phyloP scores from a whole-genome alignment of 2,888 invertebrate species.

The Sarcophaga variegata region DNA sequence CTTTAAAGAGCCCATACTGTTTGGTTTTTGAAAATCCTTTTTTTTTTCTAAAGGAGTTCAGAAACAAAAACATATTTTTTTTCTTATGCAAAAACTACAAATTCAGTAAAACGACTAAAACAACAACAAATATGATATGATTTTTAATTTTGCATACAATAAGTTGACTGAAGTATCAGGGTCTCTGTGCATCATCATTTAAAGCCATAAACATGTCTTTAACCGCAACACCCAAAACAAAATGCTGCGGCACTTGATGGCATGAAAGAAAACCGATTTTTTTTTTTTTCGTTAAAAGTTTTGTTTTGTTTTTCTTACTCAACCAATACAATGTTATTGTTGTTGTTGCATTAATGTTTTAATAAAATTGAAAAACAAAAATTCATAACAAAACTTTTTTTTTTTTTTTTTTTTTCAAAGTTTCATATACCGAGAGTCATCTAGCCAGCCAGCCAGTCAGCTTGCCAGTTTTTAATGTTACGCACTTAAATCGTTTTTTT shows the following conservation, averaged over 20 bases:
- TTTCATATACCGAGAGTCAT: neutral
- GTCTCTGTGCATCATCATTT: neutral
- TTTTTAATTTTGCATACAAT: conserved; percentile 20
- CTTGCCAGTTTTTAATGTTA: neutral
- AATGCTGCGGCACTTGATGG: conserved; percentile 34
- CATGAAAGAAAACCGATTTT: neutral
- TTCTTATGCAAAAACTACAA: neutral
- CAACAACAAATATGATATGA: conserved; percentile 1
- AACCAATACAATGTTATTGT: neutral
- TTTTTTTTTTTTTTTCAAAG: too few species aligned
- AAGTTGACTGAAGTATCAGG: neutral
- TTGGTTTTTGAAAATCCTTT: too few species aligned
- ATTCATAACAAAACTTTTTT: neutral
- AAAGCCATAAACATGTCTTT: conserved; percentile 34
- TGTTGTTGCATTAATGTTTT: neutral
- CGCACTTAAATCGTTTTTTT: neutral
- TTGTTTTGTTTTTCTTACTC: conserved; percentile 1
- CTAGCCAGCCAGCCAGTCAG: too few species aligned
- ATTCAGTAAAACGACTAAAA: neutral
- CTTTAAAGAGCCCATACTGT: too few species aligned
- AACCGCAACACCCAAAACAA: conserved; percentile 33
- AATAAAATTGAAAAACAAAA: conserved; percentile 25
- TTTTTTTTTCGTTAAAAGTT: neutral
- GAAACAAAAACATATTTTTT: neutral
- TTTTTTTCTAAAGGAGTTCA: too few species aligned